phyloP scores from a whole-genome alignment of 92 coral and sea anemone genomes.

The Heteractis magnifica region DNA sequence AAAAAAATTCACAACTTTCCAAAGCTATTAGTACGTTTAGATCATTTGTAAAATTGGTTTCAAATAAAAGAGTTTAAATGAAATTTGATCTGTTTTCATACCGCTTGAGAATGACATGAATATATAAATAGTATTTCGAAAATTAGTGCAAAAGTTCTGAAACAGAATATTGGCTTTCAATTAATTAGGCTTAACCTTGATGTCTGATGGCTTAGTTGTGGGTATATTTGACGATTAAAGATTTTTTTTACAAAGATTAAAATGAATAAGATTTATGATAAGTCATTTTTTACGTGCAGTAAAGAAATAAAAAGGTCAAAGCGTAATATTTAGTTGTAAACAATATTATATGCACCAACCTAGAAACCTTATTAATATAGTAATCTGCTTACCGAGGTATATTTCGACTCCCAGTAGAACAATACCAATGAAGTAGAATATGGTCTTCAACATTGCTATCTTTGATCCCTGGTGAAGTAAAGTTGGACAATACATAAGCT shows the following conservation, averaged over 20 bases:
- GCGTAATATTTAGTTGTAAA: not conserved
- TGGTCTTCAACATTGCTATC: conserved; percentile 16
- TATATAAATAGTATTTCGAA: not conserved
- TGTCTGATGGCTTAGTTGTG: conserved; percentile 7
- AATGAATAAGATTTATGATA: conserved; percentile 14
- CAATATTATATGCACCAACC: not conserved
- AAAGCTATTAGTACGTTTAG: not conserved
- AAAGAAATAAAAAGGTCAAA: not conserved
- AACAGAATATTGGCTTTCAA: not conserved
- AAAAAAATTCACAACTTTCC: not conserved
- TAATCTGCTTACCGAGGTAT: conserved; percentile 18
- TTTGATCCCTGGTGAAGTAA: conserved; percentile 6
- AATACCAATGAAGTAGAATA: not conserved
- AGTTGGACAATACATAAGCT: conserved; percentile 9
- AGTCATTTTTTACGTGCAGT: not conserved
- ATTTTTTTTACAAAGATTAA: conserved; percentile 9
- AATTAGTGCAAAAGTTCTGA: not conserved
- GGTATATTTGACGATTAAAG: conserved; percentile 20
- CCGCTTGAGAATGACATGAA: conserved; percentile 3
- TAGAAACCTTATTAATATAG: not conserved
- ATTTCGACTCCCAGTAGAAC: conserved; percentile 5
- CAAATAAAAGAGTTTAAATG: conserved; percentile 2
- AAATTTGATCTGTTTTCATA: not conserved
- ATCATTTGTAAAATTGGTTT: conserved; percentile 3
- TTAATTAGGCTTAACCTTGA: conserved; percentile 16